Percentiles rank a stretch among this genome's conserved stretches.
Conservation (phyloP, 2,888 invertebrate species). For the Abrostola triplasia region DNA sequence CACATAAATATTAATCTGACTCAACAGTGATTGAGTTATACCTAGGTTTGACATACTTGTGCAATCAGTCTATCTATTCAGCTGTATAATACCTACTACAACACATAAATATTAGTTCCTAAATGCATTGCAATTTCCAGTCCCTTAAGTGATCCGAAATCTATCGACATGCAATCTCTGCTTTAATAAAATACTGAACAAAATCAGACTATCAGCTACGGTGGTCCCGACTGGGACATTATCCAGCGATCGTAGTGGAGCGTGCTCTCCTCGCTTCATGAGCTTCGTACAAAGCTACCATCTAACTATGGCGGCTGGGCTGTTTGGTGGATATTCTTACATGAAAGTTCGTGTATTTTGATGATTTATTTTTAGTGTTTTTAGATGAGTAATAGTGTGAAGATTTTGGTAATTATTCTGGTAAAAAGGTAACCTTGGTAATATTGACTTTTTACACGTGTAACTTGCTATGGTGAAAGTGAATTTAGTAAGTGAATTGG, state of each 20-base stretch:
- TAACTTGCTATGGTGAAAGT: no score
- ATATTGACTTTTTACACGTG: no score
- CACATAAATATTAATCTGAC: no score
- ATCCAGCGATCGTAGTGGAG: neutral
- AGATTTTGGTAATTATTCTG: neutral
- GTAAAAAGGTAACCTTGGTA: no score
- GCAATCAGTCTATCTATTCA: no score
- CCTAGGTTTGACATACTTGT: no score
- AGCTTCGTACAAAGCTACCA: neutral
- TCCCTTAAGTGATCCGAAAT: neutral
- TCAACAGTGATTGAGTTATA: no score
- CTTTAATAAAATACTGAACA: neutral
- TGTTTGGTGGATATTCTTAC: neutral
- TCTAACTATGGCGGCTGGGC: neutral
- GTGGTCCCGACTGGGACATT: neutral
- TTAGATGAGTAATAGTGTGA: neutral
- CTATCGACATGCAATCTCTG: neutral
- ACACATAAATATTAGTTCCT: no score
- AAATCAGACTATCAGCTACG: neutral
- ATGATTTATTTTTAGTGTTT: neutral
- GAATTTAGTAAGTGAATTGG: no score
- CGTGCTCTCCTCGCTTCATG: slow-evolving; percentile 1
- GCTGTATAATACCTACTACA: no score
- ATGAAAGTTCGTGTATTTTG: neutral
- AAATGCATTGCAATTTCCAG: no score